These are phyloP conservation scores for Eulacestoma nigropectus DNA, from an alignment of 2,113 vertebrate genomes.

Conservation along the genomic window DNA sequence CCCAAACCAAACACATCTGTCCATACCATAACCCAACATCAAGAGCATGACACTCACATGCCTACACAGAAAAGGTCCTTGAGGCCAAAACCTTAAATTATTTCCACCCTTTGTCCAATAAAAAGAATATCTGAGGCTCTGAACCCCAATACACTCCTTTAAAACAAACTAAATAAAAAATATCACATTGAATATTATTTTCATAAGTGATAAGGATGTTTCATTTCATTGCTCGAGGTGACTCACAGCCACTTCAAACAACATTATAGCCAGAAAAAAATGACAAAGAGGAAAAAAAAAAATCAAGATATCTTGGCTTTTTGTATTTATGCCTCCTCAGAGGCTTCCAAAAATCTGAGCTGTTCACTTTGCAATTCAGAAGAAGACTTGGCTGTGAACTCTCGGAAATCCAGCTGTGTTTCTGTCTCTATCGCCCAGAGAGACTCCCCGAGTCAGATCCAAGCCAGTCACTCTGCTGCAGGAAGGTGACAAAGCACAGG, in stretches of 20 bases:
- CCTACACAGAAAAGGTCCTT: neutral
- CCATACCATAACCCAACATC: neutral
- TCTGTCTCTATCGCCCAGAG: neutral
- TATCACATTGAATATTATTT: neutral
- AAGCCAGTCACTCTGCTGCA: neutral
- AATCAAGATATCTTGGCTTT: neutral
- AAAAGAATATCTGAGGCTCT: neutral
- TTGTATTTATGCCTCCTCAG: constrained; percentile 10
- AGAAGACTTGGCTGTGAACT: constrained; percentile 11
- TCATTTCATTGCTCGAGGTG: neutral
- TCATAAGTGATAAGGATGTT: neutral
- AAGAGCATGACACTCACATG: accelerated
- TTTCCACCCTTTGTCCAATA: neutral
- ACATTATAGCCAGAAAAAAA: neutral
- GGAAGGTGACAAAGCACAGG: neutral
- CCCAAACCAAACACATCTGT: neutral
- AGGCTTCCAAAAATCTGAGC: constrained; percentile 33
- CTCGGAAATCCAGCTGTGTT: neutral
- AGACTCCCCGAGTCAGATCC: neutral
- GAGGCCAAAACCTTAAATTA: neutral
- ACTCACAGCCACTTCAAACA: constrained; percentile 11
- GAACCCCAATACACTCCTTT: neutral
- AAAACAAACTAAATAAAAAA: neutral
- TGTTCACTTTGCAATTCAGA: constrained; percentile 52
- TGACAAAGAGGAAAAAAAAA: neutral